A percentile compares a stretch with the other conserved stretches of the same genome.
phyloP scores from a whole-genome alignment of 2,113 vertebrate genomes.

The Cyprinus carpio region DNA sequence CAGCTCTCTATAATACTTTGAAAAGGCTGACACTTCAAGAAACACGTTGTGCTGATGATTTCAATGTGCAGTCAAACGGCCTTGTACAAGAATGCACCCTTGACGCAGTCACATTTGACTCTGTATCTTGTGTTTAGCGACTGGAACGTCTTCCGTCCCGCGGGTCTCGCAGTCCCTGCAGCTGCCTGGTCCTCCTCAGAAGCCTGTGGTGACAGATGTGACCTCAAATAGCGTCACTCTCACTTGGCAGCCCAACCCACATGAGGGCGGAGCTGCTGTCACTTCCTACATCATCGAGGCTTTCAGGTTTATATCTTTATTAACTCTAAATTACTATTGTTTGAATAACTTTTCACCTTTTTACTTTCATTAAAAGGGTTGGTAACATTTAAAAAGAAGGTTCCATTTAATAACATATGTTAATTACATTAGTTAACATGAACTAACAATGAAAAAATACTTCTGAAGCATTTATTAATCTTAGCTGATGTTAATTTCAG shows the following conservation, averaged over 20 bases:
- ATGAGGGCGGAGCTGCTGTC: conserved; percentile 71
- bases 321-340: background rate
- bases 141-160: conserved; percentile 64
- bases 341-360: background rate
- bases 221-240: conserved; percentile 87
- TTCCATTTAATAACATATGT: background rate
- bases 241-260: conserved; percentile 85
- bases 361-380: background rate
- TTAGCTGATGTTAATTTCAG: too few relatives aligned
- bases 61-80: conserved; percentile 4
- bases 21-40: background rate
- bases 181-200: conserved; percentile 88
- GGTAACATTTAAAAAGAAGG: background rate
- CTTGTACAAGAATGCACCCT: background rate
- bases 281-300: conserved; percentile 92
- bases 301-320: conserved; percentile 82
- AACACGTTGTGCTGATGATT: background rate
- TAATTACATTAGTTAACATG: too few relatives aligned
- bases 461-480: too few relatives aligned
- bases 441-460: too few relatives aligned
- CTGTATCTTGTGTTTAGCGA: conserved; percentile 36
- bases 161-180: conserved; percentile 73
- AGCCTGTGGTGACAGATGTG: conserved; percentile 86
- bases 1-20: conserved; percentile 24
- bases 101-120: background rate